Base-by-base conservation (phyloP, 2,888 invertebrate species). In the Eupelmus urozonus region DNA sequence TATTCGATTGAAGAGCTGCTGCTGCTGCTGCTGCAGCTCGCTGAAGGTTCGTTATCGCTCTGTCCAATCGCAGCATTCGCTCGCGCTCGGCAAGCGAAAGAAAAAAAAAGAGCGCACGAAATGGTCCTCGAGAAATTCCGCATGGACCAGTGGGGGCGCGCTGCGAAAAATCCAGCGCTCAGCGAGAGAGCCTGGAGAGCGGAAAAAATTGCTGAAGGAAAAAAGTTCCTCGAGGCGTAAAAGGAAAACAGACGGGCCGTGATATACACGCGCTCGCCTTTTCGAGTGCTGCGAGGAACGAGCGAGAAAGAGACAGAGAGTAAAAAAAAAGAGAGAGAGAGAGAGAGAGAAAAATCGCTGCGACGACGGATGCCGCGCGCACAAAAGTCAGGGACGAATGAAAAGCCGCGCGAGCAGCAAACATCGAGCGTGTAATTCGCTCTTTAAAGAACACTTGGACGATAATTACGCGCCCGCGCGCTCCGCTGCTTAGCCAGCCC, bases 391-490 rank as follows among this genome's bases (percentile, higher is more conserved):
- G 84, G 79, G 82, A 82, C 82, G 82, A 85, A 87, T 87, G 87
- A 87, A 88, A 88, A 88, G 86, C 84, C 80, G 85, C 85, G 85
- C 85, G 83, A 79, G 85, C 85, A 55, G 82, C 73, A 88, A 89
- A 89, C 88, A 89, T 89, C 86, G 87, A 88, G 88, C 88, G 88
- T 87, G 87, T 89, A 89, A 89, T 89, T 89, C 86, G 87, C 88
- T 88, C 88, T 89, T 89, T 88, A 88, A 88, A 89, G 88, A 88
- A 89, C 88, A 83, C 83, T 85, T 83, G 83, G 82, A 80, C 83
- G 81, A 83, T 85, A 84, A 85, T 82, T 82, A 84, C 80, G 75
- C 72, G 59, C 67, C n/a, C n/a, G n/a, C n/a, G n/a, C n/a, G 80
- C 80, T 70, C n/a, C 73, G 66, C 76, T 80, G 78, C 78, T 71